Base-by-base conservation (phyloP, 2,888 invertebrate genomes). In the Balanococcus diminutus region DNA sequence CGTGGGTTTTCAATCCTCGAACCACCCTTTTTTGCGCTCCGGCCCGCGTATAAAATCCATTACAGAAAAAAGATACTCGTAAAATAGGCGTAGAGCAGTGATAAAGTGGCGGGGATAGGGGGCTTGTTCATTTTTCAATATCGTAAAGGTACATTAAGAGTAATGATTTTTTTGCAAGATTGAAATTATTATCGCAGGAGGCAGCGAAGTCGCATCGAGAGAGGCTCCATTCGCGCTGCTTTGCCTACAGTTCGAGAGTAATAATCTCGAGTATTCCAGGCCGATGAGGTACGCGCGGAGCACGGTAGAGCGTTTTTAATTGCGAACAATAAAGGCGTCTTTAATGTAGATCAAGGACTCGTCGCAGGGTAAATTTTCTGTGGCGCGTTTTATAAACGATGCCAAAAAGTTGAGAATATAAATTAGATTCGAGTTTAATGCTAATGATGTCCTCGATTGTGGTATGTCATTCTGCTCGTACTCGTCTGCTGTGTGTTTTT, bases 371-470 rank as follows among this genome's bases (percentile, higher is more conserved):
- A 42, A 56, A 56, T 19, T 22, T 56, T 5, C n/a, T n/a, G 22
- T 56, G 56, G 2, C 46, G 46, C 19, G 56, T 19, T 56, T n/a
- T 56, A 22, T 56, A 31, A 72, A 72, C 22, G 72, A 72, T 72
- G 72, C 72, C 72, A 72, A 72, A 72, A 72, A 72, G 25, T 72
- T 31, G 72, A 42, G 61, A 51, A 51, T 61, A 72, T 72, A 72
- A 72, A 72, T 72, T 72, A 31, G 72, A 72, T 72, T 72, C 72
- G 72, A 72, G 72, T 72, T 72, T 72, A 72, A 72, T 72, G 72
- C 72, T 72, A 72, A 72, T 72, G 72, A 72, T 72, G 72, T 72
- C 31, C 72, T 72, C 72, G 25, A 72, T 72, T 72, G 72, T 28
- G 72, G 31, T 31, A 31, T 28, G 72, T 72, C 31, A 72, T 42